phyloP scores from a whole-genome alignment of 2,113 vertebrate species.

The Cebus imitator region DNA sequence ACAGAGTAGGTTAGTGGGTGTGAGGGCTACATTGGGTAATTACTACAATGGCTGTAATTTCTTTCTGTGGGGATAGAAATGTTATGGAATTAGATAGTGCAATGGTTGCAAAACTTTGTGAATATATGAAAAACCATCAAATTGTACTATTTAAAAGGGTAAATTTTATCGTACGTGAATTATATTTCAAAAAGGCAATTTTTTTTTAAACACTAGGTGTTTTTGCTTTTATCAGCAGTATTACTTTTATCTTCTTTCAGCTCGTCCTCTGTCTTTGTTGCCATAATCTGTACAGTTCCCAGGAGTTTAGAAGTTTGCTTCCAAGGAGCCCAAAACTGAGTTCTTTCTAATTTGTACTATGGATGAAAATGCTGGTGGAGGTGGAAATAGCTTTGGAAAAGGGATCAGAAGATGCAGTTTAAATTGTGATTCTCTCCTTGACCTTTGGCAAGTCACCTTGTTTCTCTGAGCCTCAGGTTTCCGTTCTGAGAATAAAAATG shows the following conservation, averaged over 20 bases:
- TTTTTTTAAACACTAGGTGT: neutral
- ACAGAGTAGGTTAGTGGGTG: neutral
- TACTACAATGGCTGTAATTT: neutral
- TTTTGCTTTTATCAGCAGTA: neutral
- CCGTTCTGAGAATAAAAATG: neutral
- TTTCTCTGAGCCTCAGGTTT: neutral
- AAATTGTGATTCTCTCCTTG: neutral
- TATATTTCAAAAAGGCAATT: neutral
- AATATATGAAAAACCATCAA: neutral
- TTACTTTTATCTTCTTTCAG: neutral
- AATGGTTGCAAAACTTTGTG: neutral
- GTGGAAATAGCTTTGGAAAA: neutral
- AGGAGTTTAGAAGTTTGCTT: neutral
- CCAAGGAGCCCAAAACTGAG: neutral
- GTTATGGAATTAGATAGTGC: neutral
- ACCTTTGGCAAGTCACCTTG: neutral
- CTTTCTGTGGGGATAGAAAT: neutral
- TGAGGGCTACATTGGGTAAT: neutral
- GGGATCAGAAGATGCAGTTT: neutral
- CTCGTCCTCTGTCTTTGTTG: neutral
- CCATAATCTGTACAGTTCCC: neutral
- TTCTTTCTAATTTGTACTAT: neutral
- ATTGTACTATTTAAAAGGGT: neutral
- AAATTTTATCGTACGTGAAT: neutral
- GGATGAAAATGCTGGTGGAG: neutral